Evolutionary conservation across 2,113 vertebrate genomes (phyloP).

Genomic region (Centropristis striata): DNA sequence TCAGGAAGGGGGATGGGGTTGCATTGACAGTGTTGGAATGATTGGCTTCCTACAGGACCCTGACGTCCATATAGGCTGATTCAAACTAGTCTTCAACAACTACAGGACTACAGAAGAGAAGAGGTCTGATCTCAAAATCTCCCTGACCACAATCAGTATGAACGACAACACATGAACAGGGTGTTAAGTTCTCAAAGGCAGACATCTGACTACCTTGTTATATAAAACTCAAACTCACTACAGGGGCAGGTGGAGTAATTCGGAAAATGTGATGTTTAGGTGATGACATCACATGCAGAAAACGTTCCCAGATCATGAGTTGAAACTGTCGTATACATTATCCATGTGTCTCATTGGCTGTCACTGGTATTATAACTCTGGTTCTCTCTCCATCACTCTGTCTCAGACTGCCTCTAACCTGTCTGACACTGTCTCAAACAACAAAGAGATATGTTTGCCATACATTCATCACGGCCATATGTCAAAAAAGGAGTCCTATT

Average conservation of each 20-base stretch:
- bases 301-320: slow-evolving; percentile 1
- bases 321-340: slow-evolving; percentile 13
- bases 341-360: slow-evolving; percentile 23
- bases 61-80: no score
- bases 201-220: neutral
- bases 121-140: no score
- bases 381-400: slow-evolving; percentile 27
- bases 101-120: no score
- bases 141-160: no score
- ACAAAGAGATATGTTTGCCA: slow-evolving; percentile 70
- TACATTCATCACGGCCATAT: slow-evolving; percentile 57
- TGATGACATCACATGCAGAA: slow-evolving; percentile 15
- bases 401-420: slow-evolving; percentile 50
- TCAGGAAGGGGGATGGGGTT: no score
- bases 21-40: no score
- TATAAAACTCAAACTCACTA: neutral
- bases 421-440: slow-evolving; percentile 58
- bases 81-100: no score
- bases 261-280: neutral
- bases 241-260: neutral
- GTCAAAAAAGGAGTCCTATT: slow-evolving; percentile 67
- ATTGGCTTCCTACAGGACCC: no score
- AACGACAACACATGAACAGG: no score
- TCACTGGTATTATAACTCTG: neutral
- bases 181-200: neutral